Conservation (phyloP, 2,113 vertebrate species). For the Gadus chalcogrammus region DNA sequence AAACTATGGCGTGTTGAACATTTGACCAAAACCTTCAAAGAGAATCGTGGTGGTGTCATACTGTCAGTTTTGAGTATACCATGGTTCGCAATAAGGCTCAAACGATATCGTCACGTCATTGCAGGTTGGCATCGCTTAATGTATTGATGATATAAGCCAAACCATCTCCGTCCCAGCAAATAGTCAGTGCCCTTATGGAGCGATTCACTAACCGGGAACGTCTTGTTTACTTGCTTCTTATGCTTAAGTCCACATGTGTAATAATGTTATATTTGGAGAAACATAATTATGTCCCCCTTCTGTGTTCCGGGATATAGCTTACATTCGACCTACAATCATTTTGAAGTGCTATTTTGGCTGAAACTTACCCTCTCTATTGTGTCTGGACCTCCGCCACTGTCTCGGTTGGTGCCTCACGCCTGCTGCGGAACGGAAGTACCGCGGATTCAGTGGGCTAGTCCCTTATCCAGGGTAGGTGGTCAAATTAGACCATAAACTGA, state of each 20-base stretch:
- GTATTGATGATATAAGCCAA: not conserved
- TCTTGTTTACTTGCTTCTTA: conserved; percentile 34
- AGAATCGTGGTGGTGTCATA: too few relatives aligned
- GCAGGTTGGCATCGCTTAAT: too few relatives aligned
- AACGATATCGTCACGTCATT: too few relatives aligned
- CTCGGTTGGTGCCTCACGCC: conserved; percentile 77
- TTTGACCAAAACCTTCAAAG: not conserved
- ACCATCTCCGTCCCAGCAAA: conserved; percentile 38
- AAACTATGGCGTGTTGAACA: not conserved
- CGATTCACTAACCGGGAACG: conserved; percentile 29
- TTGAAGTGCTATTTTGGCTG: not conserved
- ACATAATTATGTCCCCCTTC: not conserved
- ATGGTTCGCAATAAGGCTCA: too few relatives aligned
- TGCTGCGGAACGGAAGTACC: conserved; percentile 86
- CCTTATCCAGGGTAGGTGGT: not conserved
- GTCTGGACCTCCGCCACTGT: conserved; percentile 68
- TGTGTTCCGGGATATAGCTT: too few relatives aligned
- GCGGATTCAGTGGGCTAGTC: conserved; percentile 72
- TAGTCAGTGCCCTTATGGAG: conserved; percentile 53
- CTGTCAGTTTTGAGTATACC: too few relatives aligned
- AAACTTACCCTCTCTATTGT: conserved; percentile 70
- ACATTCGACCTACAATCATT: not conserved
- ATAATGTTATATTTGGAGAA: too few relatives aligned
- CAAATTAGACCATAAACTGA: too few relatives aligned
- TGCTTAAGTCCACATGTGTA: not conserved